Evolutionary conservation across 2,888 invertebrate species (phyloP).

Genomic region (Troilus luridus): DNA sequence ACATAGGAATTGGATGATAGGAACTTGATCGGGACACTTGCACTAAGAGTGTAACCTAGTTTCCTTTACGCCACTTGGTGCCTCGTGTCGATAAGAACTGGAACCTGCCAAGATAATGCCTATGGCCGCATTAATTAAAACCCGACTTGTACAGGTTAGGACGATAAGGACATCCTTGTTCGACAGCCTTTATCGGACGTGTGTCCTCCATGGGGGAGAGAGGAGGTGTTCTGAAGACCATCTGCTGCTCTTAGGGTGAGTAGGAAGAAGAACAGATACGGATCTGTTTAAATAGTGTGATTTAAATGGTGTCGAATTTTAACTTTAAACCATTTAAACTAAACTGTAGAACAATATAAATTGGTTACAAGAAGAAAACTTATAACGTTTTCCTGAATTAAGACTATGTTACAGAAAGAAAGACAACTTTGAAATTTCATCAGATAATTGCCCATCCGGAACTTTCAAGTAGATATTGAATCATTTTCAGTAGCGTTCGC

Average conservation of each 20-base stretch:
- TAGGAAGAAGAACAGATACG: background rate
- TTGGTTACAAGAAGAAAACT: too few species aligned
- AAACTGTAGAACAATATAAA: too few species aligned
- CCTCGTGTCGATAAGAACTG: background rate
- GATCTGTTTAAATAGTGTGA: background rate
- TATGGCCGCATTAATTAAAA: slow-evolving; percentile 23
- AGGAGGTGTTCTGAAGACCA: background rate
- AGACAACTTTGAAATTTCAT: too few species aligned
- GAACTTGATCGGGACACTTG: background rate
- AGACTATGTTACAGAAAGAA: too few species aligned
- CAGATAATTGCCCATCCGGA: too few species aligned
- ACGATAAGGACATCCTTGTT: background rate
- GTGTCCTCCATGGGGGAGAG: background rate
- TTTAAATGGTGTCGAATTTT: too few species aligned
- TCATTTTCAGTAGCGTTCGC: too few species aligned
- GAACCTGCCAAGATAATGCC: background rate
- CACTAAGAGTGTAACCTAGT: background rate
- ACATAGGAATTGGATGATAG: background rate
- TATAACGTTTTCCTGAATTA: too few species aligned
- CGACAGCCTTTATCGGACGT: background rate
- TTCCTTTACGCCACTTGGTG: background rate
- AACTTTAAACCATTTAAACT: too few species aligned
- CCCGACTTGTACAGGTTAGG: background rate
- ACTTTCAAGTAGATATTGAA: too few species aligned
- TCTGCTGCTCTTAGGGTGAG: background rate